These are phyloP conservation scores for Macroglossus sobrinus DNA, from an alignment of 2,113 vertebrate species.

Conservation along the genomic window DNA sequence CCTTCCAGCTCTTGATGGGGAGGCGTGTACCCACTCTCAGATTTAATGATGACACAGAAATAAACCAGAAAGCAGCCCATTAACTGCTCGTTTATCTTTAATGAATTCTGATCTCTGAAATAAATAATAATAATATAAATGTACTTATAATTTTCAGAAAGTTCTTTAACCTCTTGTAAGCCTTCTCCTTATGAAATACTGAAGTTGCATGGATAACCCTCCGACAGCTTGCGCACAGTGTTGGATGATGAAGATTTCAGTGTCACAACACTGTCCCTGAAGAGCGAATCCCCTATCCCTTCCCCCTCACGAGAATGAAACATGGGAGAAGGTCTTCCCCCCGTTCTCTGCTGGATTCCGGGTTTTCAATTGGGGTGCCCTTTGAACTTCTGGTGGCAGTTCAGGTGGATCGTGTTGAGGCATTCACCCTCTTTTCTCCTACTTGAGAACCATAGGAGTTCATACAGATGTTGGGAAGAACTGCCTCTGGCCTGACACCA, in stretches of 20 bases:
- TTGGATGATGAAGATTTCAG: neutral
- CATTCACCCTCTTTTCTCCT: neutral
- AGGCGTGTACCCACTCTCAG: neutral
- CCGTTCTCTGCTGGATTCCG: neutral
- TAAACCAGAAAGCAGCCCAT: constrained; percentile 3
- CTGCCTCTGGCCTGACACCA: neutral
- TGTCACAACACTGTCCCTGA: neutral
- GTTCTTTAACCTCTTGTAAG: neutral
- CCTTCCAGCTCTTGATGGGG: neutral
- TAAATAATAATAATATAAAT: constrained; percentile 34
- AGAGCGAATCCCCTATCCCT: neutral
- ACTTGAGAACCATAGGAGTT: neutral
- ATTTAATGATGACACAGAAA: constrained; percentile 2
- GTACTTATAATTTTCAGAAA: neutral
- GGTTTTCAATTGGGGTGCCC: neutral
- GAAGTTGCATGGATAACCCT: neutral
- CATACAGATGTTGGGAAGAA: neutral
- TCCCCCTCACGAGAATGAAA: neutral
- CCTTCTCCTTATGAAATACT: neutral
- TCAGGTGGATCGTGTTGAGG: neutral
- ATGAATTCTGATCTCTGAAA: constrained; percentile 47
- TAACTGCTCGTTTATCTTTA: constrained; percentile 42
- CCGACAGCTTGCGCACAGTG: neutral
- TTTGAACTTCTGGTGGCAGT: neutral
- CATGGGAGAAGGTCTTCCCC: neutral